A percentile compares a stretch with the other conserved stretches of the same genome.
phyloP scores from a whole-genome alignment of 1,140 invertebrate genomes.

The Marisa cornuarietis region DNA sequence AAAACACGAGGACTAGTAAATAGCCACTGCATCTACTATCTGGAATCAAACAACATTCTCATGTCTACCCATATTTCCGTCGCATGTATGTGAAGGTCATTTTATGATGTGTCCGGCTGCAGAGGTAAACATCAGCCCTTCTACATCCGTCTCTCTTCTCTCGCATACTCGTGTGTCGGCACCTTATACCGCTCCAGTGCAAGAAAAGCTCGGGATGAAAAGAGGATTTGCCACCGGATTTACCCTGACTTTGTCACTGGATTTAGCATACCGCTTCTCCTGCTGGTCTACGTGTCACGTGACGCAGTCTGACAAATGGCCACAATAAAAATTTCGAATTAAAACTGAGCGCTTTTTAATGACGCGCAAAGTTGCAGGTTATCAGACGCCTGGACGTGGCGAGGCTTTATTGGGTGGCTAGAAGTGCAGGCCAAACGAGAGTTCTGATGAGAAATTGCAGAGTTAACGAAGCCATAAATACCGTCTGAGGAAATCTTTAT shows the following conservation, averaged over 20 bases:
- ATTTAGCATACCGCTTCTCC: not conserved
- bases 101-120: too few species aligned
- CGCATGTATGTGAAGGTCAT: too few species aligned
- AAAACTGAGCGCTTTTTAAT: constrained; percentile 29
- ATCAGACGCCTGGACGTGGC: constrained; percentile 14
- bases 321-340: constrained; percentile 32
- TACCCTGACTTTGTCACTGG: not conserved
- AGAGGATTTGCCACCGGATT: constrained; percentile 1
- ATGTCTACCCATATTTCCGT: too few species aligned
- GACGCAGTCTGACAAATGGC: constrained; percentile 25
- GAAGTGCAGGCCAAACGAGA: constrained; percentile 18
- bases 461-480: constrained; percentile 29
- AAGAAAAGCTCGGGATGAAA: not conserved
- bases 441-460: constrained; percentile 26
- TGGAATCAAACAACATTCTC: too few species aligned
- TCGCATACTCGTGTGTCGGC: too few species aligned
- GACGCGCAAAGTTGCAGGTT: constrained; percentile 16
- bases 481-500: constrained; percentile 16
- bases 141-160: too few species aligned
- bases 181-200: not conserved
- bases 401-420: constrained; percentile 20
- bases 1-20: too few species aligned
- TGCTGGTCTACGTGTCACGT: not conserved
- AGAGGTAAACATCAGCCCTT: too few species aligned
- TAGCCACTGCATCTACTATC: too few species aligned